A percentile compares a stretch with the other conserved stretches of the same genome.
phyloP scores from a whole-genome alignment of 2,113 vertebrate species.

The Trachemys scripta region DNA sequence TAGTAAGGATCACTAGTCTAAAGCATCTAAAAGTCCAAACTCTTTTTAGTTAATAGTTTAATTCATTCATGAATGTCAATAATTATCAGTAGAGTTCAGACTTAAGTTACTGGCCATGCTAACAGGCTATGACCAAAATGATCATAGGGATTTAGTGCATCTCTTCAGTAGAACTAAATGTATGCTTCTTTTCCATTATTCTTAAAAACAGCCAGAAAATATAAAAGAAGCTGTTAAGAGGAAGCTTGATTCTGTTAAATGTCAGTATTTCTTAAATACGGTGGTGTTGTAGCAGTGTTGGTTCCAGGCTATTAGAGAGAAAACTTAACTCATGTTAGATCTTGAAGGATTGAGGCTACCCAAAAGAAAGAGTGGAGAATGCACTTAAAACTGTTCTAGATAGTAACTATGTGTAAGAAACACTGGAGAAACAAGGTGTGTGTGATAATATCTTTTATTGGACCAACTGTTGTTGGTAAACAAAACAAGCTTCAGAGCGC shows the following conservation, averaged over 20 bases:
- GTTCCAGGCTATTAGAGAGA: neutral
- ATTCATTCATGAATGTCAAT: neutral
- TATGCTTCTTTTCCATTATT: neutral
- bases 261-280: neutral
- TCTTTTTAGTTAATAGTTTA: neutral
- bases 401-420: neutral
- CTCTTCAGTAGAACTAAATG: conserved; percentile 3
- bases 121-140: neutral
- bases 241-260: neutral
- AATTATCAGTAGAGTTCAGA: neutral
- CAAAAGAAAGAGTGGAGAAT: neutral
- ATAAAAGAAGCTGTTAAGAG: conserved; percentile 11
- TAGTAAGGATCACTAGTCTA: neutral
- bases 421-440: neutral
- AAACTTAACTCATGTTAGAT: neutral
- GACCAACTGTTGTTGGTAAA: neutral
- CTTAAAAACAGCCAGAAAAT: conserved; percentile 50
- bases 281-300: neutral
- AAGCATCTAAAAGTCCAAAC: neutral
- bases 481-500: neutral
- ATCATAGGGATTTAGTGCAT: neutral
- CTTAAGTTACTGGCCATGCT: neutral
- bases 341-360: neutral
- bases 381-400: neutral
- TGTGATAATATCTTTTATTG: neutral